These are phyloP conservation scores for Gopherus evgoodei DNA, from an alignment of 2,113 vertebrate genomes.

Conservation along the genomic window DNA sequence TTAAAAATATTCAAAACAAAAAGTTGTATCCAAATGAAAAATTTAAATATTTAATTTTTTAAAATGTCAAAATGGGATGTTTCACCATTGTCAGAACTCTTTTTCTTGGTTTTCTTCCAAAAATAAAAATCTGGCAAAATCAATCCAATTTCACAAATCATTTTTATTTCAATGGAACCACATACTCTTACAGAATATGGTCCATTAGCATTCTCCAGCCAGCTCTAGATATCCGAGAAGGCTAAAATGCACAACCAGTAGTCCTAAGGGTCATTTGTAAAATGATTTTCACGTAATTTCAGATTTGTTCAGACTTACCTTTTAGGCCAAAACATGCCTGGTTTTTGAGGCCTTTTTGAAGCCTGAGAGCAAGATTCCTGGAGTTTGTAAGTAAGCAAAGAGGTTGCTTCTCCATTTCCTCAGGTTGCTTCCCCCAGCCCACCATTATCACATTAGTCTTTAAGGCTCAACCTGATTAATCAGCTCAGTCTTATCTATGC, in stretches of 20 bases:
- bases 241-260: neutral
- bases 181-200: neutral
- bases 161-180: neutral
- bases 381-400: constrained; percentile 44
- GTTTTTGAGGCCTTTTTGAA: too few relatives aligned
- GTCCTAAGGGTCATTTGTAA: neutral
- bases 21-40: neutral
- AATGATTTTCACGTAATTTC: neutral
- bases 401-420: neutral
- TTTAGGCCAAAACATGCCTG: neutral
- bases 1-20: neutral
- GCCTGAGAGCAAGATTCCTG: too few relatives aligned
- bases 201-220: neutral
- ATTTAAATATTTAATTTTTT: neutral
- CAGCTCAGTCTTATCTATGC: neutral
- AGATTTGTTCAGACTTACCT: neutral
- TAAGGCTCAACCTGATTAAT: neutral
- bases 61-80: neutral
- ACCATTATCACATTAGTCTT: neutral
- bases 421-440: neutral
- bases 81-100: neutral
- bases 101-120: neutral
- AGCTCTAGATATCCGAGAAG: neutral
- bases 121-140: neutral
- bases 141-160: neutral